A percentile compares a stretch with the other conserved stretches of the same genome.
Evolutionary conservation across 2,888 invertebrate species (phyloP).

Genomic region (Nemurella pictetii): DNA sequence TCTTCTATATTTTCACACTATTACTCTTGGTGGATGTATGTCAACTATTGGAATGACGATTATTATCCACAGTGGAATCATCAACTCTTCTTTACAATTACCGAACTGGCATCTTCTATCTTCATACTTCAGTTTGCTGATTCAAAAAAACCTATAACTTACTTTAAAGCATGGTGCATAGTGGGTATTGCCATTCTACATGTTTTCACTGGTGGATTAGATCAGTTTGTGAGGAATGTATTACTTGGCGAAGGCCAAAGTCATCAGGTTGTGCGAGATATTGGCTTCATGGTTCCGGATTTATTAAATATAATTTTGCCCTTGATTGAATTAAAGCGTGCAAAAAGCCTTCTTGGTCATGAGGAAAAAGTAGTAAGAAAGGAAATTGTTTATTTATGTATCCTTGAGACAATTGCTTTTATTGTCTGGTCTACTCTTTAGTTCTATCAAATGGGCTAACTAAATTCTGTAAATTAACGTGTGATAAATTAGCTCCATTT

Average conservation of each 20-base stretch:
- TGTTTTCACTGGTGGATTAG: slow-evolving; percentile 64
- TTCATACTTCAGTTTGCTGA: slow-evolving; percentile 62
- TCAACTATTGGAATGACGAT: slow-evolving; percentile 73
- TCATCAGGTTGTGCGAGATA: slow-evolving; percentile 59
- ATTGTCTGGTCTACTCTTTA: slow-evolving; percentile 10
- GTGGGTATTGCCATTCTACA: slow-evolving; percentile 64
- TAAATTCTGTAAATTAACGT: too few species aligned
- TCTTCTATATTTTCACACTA: slow-evolving; percentile 68
- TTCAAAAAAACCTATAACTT: slow-evolving; percentile 55
- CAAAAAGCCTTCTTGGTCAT: not conserved
- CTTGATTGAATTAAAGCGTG: slow-evolving; percentile 1
- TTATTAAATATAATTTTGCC: slow-evolving; percentile 14
- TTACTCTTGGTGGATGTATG: slow-evolving; percentile 70
- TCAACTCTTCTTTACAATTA: slow-evolving; percentile 65
- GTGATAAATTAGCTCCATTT: too few species aligned
- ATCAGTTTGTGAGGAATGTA: slow-evolving; percentile 68
- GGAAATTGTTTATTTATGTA: not conserved
- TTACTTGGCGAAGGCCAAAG: slow-evolving; percentile 64
- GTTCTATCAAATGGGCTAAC: not conserved
- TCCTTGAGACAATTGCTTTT: not conserved
- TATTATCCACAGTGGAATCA: slow-evolving; percentile 71
- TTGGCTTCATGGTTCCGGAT: slow-evolving; percentile 32
- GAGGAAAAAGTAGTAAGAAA: not conserved
- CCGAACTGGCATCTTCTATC: slow-evolving; percentile 64
- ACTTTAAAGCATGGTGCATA: slow-evolving; percentile 60